Evolutionary conservation across 2,113 vertebrate species (phyloP), one percentile per base, ranked within the genome.

Genomic region (Rhizomys pruinosus): DNA sequence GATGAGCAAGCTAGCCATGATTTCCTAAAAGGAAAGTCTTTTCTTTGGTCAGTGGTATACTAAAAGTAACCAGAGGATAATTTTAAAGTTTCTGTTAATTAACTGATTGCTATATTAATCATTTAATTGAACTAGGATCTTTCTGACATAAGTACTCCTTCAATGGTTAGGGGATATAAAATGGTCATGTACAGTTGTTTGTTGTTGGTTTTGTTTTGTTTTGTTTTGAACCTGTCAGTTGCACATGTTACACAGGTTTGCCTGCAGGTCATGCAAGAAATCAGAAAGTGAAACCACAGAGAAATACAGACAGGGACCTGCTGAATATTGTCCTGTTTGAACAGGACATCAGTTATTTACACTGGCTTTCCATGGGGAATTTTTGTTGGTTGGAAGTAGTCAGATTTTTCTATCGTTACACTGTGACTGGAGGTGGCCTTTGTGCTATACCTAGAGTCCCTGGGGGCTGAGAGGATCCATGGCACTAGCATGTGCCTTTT

Each of bases 391-490:
- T 64, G 27, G n/a, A 42, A 66, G 34, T 10, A 76, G 11, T 6
- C 29, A 47, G 19, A 10, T 11, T 6, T 72, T 66, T 20, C 44
- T 68, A 2, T n/a, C 34, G 1, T 17, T 42, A 52, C 6, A 23
- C 0, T 22, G 34, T 39, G 3, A 32, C 42, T 44, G 32, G 78
- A 59, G 2, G 42, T 52, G 17, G 12, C 27, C 25, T 5, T 17
- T 68, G 3, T 39, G 17, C 9, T 37, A 17, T n/a, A 55, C 1
- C 76, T 78, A 27, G 7, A 69, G 29, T 10, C 42, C n/a, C 42
- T 39, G 10, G 37, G 0, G 5, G 2, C 2, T 59, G 3, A 44
- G 19, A 20, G 5, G 9, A 27, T 0, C 47, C n/a, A 32, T 15
- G 13, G n/a, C 29, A n/a, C 29, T 81, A n/a, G 7, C 19, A 76